Percentiles rank a stretch among this genome's conserved stretches.
Conservation (phyloP, 2,113 vertebrate genomes). For the Albula glossodonta region DNA sequence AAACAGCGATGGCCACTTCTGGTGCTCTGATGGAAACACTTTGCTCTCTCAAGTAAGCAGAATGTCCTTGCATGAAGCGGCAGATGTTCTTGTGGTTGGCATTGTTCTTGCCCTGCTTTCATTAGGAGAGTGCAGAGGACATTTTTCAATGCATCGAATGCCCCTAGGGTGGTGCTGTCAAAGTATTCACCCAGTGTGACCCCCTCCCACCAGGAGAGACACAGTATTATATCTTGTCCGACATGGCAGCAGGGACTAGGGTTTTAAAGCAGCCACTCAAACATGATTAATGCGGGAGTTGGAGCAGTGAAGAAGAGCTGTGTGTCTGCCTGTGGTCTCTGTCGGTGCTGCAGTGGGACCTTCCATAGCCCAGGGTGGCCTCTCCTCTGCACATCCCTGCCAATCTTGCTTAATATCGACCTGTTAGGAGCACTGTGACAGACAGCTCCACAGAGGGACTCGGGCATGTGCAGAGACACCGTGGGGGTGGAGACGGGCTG, state of each 20-base stretch:
- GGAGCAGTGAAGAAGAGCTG: background rate
- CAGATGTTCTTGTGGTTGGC: slow-evolving; percentile 18
- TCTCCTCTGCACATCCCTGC: background rate
- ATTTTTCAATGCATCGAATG: slow-evolving; percentile 27
- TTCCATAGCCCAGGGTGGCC: too few species aligned
- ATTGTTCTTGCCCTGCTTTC: background rate
- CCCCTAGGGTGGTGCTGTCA: slow-evolving; percentile 29
- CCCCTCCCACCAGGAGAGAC: background rate
- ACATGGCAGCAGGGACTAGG: background rate
- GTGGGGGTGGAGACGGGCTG: too few species aligned
- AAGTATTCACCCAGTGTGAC: background rate
- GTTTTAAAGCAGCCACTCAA: background rate
- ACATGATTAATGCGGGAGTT: background rate
- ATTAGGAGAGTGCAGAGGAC: slow-evolving; percentile 21
- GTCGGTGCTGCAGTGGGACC: background rate
- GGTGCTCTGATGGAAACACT: background rate
- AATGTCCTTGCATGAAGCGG: slow-evolving; percentile 21
- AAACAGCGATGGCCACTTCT: background rate
- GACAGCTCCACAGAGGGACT: background rate
- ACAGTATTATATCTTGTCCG: background rate
- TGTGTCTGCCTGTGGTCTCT: background rate
- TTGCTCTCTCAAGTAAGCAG: background rate
- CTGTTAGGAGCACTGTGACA: background rate
- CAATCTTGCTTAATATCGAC: background rate
- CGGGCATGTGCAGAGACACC: too few species aligned